Conservation (phyloP, 2,888 invertebrate genomes). For the Ashinkailepas kermadecensis region DNA sequence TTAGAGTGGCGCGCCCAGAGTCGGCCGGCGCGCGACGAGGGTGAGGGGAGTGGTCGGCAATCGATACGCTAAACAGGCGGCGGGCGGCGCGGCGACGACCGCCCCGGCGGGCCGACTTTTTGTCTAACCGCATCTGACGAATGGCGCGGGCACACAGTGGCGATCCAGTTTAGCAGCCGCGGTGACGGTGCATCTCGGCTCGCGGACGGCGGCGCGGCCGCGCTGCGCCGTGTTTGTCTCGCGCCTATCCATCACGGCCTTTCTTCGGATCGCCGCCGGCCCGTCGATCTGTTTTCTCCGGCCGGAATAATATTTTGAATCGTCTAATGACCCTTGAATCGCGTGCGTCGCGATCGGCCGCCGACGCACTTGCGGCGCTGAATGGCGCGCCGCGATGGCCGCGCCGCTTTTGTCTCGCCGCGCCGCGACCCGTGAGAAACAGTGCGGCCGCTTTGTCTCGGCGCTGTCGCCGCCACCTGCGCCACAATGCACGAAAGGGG, state of each 20-base stretch:
- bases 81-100: neutral
- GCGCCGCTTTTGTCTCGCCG: constrained; percentile 18
- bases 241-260: neutral
- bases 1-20: constrained; percentile 3
- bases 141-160: neutral
- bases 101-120: neutral
- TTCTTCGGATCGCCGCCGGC: neutral
- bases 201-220: neutral
- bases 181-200: neutral
- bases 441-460: constrained; percentile 5
- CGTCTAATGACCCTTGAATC: constrained; percentile 21
- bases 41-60: neutral
- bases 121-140: neutral
- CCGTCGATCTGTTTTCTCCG: neutral
- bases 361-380: neutral
- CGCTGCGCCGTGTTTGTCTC: neutral
- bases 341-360: neutral
- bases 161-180: neutral
- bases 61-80: constrained; percentile 17
- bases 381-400: constrained; percentile 8
- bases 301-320: constrained; percentile 15
- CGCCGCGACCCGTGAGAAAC: constrained; percentile 10
- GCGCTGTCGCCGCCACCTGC: neutral
- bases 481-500: constrained; percentile 11
- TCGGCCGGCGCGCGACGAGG: neutral